These are phyloP conservation scores for Peromyscus aztecus DNA, from an alignment of 2,797 vertebrate genomes.

Conservation along the genomic window DNA sequence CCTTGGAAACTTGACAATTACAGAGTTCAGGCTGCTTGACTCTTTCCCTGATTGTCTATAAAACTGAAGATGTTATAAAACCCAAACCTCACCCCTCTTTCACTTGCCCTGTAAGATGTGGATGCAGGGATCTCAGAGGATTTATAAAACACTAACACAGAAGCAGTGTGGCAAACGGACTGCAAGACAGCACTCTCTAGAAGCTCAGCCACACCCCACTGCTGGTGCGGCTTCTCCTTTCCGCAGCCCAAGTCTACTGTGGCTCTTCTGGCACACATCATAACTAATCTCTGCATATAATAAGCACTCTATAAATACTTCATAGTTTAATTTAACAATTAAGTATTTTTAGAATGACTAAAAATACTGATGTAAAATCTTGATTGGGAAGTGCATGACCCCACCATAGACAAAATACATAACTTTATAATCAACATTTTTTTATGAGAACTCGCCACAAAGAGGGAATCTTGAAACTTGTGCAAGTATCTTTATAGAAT, in stretches of 20 bases:
- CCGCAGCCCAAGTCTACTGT: neutral
- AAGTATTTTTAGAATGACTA: slow-evolving; percentile 69
- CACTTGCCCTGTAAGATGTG: neutral
- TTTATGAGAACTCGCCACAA: slow-evolving; percentile 85
- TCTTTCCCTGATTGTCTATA: neutral
- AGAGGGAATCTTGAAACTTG: slow-evolving; percentile 82
- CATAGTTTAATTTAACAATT: slow-evolving; percentile 54
- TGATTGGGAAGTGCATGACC: slow-evolving; percentile 80
- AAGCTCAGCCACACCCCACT: neutral
- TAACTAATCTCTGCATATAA: slow-evolving; percentile 65
- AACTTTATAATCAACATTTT: slow-evolving; percentile 86
- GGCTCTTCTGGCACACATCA: slow-evolving; percentile 40
- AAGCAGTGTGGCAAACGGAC: neutral
- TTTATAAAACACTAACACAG: neutral
- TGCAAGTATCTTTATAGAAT: neutral
- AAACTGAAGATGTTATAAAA: neutral
- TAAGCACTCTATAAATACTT: slow-evolving; percentile 74
- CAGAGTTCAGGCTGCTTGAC: neutral
- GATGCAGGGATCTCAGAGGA: neutral
- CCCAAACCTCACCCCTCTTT: neutral
- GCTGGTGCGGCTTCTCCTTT: too few relatives aligned
- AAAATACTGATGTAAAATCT: slow-evolving; percentile 78
- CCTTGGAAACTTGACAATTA: neutral
- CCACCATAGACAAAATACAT: slow-evolving; percentile 87
- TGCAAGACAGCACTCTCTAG: neutral